A percentile compares a stretch with the other conserved stretches of the same genome.
phyloP scores from a whole-genome alignment of 2,113 vertebrate genomes.

The Tyto alba region DNA sequence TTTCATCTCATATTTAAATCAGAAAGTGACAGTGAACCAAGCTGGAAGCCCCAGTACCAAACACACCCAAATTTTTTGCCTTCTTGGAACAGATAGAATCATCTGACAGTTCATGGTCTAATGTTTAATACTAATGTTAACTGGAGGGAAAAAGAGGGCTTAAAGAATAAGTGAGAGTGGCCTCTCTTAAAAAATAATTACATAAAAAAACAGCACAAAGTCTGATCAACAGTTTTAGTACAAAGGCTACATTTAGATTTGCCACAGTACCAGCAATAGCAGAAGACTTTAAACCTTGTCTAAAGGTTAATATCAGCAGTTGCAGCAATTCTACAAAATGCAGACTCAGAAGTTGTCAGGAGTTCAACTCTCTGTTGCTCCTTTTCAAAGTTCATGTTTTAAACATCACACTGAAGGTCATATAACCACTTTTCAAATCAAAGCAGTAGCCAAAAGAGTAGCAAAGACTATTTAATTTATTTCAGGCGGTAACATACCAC shows the following conservation, averaged over 20 bases:
- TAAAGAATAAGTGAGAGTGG: neutral
- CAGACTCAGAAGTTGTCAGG: constrained; percentile 20
- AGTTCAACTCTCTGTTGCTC: neutral
- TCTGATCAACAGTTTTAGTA: neutral
- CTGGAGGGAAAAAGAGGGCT: neutral
- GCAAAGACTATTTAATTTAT: neutral
- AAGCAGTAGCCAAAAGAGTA: neutral
- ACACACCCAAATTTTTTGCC: neutral
- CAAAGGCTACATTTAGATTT: constrained; percentile 12
- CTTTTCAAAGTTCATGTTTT: neutral
- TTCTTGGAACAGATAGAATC: neutral
- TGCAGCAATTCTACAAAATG: constrained; percentile 16
- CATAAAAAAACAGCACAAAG: neutral
- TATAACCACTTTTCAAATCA: neutral
- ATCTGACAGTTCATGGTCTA: neutral
- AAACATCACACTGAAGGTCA: neutral
- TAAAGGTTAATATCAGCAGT: constrained; percentile 43
- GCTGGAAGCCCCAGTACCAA: neutral
- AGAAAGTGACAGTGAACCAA: neutral
- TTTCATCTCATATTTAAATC: neutral
- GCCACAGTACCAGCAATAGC: neutral
- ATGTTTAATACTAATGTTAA: neutral
- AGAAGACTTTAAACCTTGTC: constrained; percentile 57
- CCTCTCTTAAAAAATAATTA: neutral
- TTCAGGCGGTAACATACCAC: neutral